Base-by-base conservation (phyloP, 2,113 vertebrate species). In the Tauraco erythrolophus region DNA sequence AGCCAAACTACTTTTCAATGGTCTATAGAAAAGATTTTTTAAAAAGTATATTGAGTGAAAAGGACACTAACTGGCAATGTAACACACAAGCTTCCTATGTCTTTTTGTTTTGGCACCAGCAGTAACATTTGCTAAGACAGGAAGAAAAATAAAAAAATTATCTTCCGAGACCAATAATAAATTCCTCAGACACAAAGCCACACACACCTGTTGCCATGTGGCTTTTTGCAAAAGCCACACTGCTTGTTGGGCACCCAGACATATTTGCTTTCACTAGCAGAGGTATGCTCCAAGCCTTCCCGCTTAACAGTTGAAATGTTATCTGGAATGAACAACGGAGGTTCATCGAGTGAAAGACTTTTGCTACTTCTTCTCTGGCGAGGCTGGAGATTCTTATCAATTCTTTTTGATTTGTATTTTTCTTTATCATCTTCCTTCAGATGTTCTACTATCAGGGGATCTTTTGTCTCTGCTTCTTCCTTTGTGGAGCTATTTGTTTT, bases 311-410 rank as follows among this genome's bases (percentile, higher is more conserved):
- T 97, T 45, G 99, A 99, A 89, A 99, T 99, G n/a, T 99, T 99
- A 96, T 99, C 99, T 74, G 99, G 99, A 96, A 99, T 99, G 92
- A 99, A 99, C 79, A 99, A 98, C 0, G 99, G 99, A 11, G 99
- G 99, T 92, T 99, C 99, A n/a, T 99, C 99, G 96, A 99, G 86
- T 28, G 99, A 99, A 92, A 99, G 97, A 91, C 99, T 99, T 96
- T 97, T 98, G 72, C 98, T 97, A 70, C 97, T 99, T 97, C 98
- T 99, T 96, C 98, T 99, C 85, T 99, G 99, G 23, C 98, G 99
- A 76, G 98, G 98, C 3, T 99, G 99, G 57, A 99, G 86, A 61
- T 97, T 98, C 96, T 98, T 99, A 70, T 99, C 99, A 8, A 92
- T 93, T 97, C 99, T 99, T 98, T 98, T 99, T 16, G 98, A 68